Evolutionary conservation across 2,888 invertebrate genomes (phyloP).

Genomic region (Gerris lacustris): DNA sequence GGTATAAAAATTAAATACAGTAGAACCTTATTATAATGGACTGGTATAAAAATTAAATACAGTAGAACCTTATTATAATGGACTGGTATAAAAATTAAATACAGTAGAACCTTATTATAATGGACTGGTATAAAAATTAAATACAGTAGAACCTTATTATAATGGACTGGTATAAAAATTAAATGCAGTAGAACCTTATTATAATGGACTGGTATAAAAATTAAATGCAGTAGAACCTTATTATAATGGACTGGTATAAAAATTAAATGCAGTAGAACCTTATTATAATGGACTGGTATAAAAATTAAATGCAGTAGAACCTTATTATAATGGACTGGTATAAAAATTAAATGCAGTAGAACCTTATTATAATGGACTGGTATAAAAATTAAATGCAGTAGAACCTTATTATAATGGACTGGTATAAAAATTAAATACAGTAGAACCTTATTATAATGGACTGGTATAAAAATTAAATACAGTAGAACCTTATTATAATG

Average conservation of each 20-base stretch:
- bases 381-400: not conserved
- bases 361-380: no score
- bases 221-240: not conserved
- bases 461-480: not conserved
- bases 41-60: not conserved
- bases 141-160: not conserved
- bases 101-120: not conserved
- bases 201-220: no score
- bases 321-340: no score
- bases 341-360: not conserved
- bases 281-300: no score
- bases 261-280: not conserved
- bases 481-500: not conserved
- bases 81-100: not conserved
- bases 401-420: no score
- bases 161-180: no score
- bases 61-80: not conserved
- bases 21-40: not conserved
- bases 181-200: not conserved
- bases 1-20: not conserved
- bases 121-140: not conserved
- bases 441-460: not conserved
- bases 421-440: not conserved
- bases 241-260: no score
- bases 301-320: not conserved